These are phyloP conservation scores for Taeniopygia guttata DNA, from an alignment of 2,797 vertebrate genomes.

Conservation along the genomic window DNA sequence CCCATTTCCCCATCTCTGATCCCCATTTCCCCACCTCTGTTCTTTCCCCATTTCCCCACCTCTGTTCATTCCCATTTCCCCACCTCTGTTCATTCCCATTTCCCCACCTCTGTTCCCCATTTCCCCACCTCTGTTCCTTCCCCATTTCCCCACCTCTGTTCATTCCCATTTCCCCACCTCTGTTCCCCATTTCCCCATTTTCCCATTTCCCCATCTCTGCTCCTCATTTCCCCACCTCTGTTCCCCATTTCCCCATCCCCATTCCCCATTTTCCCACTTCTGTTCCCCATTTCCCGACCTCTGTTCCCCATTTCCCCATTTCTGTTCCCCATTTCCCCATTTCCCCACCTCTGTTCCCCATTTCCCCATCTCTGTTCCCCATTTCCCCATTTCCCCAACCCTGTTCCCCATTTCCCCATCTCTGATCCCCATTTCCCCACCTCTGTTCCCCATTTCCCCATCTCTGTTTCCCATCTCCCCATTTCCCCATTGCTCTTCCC, in stretches of 20 bases:
- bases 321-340: too few species aligned
- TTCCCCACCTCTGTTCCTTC: background rate
- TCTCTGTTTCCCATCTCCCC: background rate
- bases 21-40: background rate
- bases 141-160: background rate
- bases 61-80: background rate
- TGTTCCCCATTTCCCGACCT: background rate
- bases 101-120: too few species aligned
- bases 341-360: too few species aligned
- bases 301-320: too few species aligned
- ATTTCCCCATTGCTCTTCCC: background rate
- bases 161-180: background rate
- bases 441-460: background rate
- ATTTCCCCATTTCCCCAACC: too few species aligned
- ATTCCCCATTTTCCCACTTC: too few species aligned
- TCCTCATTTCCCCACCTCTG: background rate
- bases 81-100: too few species aligned
- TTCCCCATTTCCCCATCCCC: background rate
- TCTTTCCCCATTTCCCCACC: background rate
- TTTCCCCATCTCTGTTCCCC: too few species aligned
- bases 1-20: background rate
- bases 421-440: too few species aligned
- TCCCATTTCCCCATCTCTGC: background rate
- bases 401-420: too few species aligned
- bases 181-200: too few species aligned